Evolutionary conservation across 2,888 invertebrate genomes (phyloP), one percentile per base, ranked within the genome.

Genomic region (Coronaproctus castanopsis): DNA sequence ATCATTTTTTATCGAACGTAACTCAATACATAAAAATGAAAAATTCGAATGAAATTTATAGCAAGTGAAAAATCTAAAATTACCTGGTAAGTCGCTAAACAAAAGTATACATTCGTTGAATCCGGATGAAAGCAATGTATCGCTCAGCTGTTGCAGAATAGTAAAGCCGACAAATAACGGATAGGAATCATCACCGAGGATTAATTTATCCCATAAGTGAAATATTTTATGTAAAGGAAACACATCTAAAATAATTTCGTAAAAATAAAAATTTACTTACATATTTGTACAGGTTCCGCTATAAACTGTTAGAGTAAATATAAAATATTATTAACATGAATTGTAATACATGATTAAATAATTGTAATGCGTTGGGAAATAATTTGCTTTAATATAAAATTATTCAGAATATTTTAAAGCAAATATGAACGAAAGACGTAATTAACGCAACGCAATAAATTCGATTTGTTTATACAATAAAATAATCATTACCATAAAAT

Each of bases 51-150:
- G 24, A 50, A 14, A 60, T 60, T 8, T 14, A 14, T 5, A 14
- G 14, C 8, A 8, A 14, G 14, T 36, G 5, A 36, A 36, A 8
- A 36, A 36, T 36, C 56, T 18, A 1, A 20, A 18, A 49, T 21
- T 64, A 68, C 78, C 78, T 65, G 97, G 97, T 68, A 98, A 78
- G 75, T 98, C 97, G n/a, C 96, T 96, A 74, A 98, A 98, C 21
- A 97, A 76, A 50, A 98, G 75, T 66, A 98, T 98, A 70, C 97
- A 97, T 70, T 98, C 98, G 71, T 98, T 98, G 73, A 98, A 98
- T 10, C 93, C 93, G 0, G 90, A 92, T 3, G 80, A 79, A 2
- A 98, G 77, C 5, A 96, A 73, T 0, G 87, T 83, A 64, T 82
- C 83, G 58, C 90, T 77, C 23, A 97, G 74, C 71, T 97, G 96